Conservation (phyloP, 2,888 invertebrate genomes). For the Tachina fera region DNA sequence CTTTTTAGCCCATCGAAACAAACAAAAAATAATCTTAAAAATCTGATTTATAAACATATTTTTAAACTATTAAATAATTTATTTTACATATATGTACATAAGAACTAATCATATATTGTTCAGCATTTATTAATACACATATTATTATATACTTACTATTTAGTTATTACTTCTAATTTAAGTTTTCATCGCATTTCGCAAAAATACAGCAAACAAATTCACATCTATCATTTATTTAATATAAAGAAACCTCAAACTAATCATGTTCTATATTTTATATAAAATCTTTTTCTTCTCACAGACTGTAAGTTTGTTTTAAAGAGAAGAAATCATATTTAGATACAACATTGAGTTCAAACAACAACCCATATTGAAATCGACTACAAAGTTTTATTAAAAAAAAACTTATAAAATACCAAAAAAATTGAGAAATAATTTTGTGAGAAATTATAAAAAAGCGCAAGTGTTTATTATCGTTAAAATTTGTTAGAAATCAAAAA, state of each 20-base stretch:
- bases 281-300: slow-evolving; percentile 44
- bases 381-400: slow-evolving; percentile 17
- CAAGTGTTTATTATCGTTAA: slow-evolving; percentile 81
- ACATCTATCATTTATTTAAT: slow-evolving; percentile 10
- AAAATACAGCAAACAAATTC: background rate
- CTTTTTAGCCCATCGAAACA: slow-evolving; percentile 12
- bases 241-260: slow-evolving; percentile 39
- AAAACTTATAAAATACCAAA: background rate
- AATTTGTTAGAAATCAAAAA: slow-evolving; percentile 59
- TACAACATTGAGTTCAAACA: slow-evolving; percentile 1
- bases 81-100: background rate
- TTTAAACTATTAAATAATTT: background rate
- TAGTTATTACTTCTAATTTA: background rate
- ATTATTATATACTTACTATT: no score
- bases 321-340: slow-evolving; percentile 33
- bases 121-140: slow-evolving; percentile 1
- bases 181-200: slow-evolving; percentile 23
- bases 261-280: slow-evolving; percentile 48
- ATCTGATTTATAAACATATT: background rate
- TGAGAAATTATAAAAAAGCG: slow-evolving; percentile 64
- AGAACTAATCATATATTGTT: background rate
- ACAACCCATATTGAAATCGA: slow-evolving; percentile 4
- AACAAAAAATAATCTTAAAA: background rate
- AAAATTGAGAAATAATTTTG: slow-evolving; percentile 30
- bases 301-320: slow-evolving; percentile 65